These are phyloP conservation scores for Ips typographus DNA, from an alignment of 1,140 invertebrate genomes.

Conservation along the genomic window DNA sequence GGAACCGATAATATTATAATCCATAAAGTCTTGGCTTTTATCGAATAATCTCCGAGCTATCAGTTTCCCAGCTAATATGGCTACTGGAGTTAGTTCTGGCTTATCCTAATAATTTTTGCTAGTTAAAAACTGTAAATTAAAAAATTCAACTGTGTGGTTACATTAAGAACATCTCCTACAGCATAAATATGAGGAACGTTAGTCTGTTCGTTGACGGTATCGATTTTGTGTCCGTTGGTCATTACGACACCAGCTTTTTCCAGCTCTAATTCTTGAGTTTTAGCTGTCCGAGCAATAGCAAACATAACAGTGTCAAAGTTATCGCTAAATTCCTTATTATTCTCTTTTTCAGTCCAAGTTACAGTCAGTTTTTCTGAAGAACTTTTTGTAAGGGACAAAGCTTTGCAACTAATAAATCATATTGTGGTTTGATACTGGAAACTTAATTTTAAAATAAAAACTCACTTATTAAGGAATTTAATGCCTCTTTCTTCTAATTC, in stretches of 20 bases:
- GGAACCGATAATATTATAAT: conserved; percentile 92
- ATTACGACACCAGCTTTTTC: conserved; percentile 67
- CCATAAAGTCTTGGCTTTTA: conserved; percentile 65
- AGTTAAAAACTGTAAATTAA: background rate
- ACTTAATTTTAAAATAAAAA: background rate
- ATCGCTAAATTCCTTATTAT: conserved; percentile 56
- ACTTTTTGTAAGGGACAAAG: conserved; percentile 73
- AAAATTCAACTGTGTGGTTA: conserved; percentile 38
- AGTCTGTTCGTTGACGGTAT: conserved; percentile 72
- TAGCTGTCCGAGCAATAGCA: conserved; percentile 74
- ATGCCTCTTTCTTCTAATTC: conserved; percentile 86
- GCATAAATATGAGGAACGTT: conserved; percentile 88
- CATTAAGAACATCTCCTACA: conserved; percentile 91
- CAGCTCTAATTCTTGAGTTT: conserved; percentile 70
- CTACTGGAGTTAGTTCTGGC: conserved; percentile 96
- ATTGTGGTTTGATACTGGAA: background rate
- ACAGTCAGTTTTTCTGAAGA: conserved; percentile 66
- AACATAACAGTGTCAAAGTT: conserved; percentile 82
- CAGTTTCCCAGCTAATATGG: conserved; percentile 91
- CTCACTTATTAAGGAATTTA: conserved; percentile 71
- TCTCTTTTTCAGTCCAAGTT: conserved; percentile 62
- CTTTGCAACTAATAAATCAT: conserved; percentile 60
- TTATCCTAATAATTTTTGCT: conserved; percentile 56
- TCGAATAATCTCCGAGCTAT: conserved; percentile 75
- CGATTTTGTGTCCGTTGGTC: conserved; percentile 64